A percentile compares a stretch with the other conserved stretches of the same genome.
Evolutionary conservation across 2,797 vertebrate genomes (phyloP).

Genomic region (Malurus splendens): DNA sequence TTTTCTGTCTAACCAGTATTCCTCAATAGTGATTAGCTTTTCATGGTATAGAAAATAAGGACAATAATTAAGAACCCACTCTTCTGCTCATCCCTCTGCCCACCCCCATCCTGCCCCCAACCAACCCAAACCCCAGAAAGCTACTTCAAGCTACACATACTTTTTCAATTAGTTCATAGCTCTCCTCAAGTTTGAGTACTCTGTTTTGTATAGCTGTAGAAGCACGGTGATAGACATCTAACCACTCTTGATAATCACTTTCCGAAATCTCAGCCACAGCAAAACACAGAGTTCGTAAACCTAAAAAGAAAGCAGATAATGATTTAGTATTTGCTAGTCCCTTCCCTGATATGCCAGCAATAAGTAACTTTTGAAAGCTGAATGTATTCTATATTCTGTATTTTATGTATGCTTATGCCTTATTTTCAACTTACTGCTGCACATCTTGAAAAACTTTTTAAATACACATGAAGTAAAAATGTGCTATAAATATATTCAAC

Average conservation of each 20-base stretch:
- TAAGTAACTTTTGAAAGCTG: not conserved
- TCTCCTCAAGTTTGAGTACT: constrained; percentile 91
- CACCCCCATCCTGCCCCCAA: rapidly evolving
- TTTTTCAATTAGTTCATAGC: constrained; percentile 97
- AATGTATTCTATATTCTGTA: not conserved
- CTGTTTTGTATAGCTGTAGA: constrained; percentile 90
- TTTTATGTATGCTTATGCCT: not conserved
- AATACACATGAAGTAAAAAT: not conserved
- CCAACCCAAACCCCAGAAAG: not conserved
- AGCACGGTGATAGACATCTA: constrained; percentile 83
- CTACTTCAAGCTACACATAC: constrained; percentile 58
- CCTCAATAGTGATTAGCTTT: not conserved
- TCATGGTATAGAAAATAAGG: not conserved
- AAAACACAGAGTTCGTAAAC: constrained; percentile 92
- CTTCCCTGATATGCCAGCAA: not conserved
- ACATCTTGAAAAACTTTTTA: not conserved
- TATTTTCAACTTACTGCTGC: not conserved
- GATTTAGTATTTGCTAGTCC: not conserved
- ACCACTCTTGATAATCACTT: constrained; percentile 89
- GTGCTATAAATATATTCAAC: not conserved
- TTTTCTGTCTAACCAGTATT: not conserved
- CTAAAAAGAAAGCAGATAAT: constrained; percentile 62
- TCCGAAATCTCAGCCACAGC: constrained; percentile 91
- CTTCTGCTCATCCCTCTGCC: not conserved
- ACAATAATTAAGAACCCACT: not conserved